phyloP scores from a whole-genome alignment of 2,888 invertebrate genomes.

The Hermodice carunculata region DNA sequence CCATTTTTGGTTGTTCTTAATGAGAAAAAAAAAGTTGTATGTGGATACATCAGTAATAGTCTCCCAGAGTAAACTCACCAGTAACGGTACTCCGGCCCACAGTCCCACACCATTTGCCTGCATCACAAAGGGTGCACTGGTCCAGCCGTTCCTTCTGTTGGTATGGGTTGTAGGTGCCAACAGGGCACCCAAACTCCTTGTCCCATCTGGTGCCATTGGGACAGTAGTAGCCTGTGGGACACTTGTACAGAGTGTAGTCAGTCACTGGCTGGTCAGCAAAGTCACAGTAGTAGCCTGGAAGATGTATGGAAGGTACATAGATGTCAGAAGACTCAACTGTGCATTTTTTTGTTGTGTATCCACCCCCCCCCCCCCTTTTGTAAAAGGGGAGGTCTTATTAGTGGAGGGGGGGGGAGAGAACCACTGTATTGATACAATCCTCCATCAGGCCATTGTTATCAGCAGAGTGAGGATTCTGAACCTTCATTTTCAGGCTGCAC shows the following conservation, averaged over 20 bases:
- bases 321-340: too few species aligned
- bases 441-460: too few species aligned
- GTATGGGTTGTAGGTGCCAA: constrained; percentile 60
- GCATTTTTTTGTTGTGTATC: too few species aligned
- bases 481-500: too few species aligned
- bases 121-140: constrained; percentile 58
- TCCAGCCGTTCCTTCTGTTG: constrained; percentile 47
- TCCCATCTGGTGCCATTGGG: constrained; percentile 51
- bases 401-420: too few species aligned
- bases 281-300: constrained; percentile 62
- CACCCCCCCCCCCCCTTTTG: too few species aligned
- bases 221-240: constrained; percentile 65
- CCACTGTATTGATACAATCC: too few species aligned
- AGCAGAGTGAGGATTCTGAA: too few species aligned
- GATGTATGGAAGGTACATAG: too few species aligned
- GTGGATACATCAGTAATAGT: not conserved
- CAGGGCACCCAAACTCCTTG: constrained; percentile 60
- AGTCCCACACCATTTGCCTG: constrained; percentile 59
- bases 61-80: constrained; percentile 25
- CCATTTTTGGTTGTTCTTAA: too few species aligned
- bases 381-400: too few species aligned
- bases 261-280: constrained; percentile 52
- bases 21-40: not conserved
- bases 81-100: constrained; percentile 34
- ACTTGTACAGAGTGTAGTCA: constrained; percentile 55